phyloP scores from a whole-genome alignment of 2,888 invertebrate species.

The Erebia ligea region DNA sequence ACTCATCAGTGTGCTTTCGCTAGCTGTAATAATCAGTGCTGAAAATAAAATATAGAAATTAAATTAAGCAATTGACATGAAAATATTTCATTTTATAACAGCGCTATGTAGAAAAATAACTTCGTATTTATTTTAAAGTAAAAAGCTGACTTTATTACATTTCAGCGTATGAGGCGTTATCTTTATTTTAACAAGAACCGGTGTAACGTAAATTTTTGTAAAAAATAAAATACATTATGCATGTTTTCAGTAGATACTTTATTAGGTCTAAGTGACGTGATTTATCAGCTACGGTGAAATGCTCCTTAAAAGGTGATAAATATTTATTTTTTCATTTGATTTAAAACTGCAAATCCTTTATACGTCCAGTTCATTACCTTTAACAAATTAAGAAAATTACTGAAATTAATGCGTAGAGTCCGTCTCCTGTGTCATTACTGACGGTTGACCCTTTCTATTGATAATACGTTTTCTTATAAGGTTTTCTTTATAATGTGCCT shows the following conservation, averaged over 20 bases:
- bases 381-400: slow-evolving; percentile 38
- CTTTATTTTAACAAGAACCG: background rate
- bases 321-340: slow-evolving; percentile 61
- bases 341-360: slow-evolving; percentile 64
- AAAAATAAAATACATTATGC: background rate
- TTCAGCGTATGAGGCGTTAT: background rate
- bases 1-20: too few relatives aligned
- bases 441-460: too few relatives aligned
- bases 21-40: background rate
- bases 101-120: background rate
- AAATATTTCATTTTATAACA: background rate
- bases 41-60: background rate
- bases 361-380: slow-evolving; percentile 71
- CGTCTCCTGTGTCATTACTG: too few relatives aligned
- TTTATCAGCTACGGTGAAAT: background rate
- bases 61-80: background rate
- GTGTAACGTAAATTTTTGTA: background rate
- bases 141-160: background rate
- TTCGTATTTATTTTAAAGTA: background rate
- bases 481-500: too few relatives aligned
- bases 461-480: too few relatives aligned
- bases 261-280: background rate
- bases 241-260: background rate
- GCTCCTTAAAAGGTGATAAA: background rate
- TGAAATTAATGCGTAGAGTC: too few relatives aligned